A percentile compares a stretch with the other conserved stretches of the same genome.
These are phyloP conservation scores for Rhopilema esculentum DNA, from an alignment of 30 jellyfish, hydroid and myxozoan species.

Conservation along the genomic window DNA sequence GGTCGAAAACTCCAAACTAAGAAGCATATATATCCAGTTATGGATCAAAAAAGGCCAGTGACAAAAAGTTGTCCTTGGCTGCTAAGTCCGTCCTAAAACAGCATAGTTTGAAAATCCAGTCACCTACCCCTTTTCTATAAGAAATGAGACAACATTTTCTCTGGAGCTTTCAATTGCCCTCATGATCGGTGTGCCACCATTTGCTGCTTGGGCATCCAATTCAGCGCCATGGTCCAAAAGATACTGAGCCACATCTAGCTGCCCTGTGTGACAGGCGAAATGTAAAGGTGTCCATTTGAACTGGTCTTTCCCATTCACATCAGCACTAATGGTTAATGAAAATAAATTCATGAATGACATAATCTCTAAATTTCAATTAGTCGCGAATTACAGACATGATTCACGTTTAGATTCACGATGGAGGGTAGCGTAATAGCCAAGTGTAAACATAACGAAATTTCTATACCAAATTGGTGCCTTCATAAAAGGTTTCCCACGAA, in stretches of 20 bases:
- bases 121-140: conserved; percentile 88
- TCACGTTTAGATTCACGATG: too few species aligned
- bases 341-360: not conserved
- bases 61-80: too few species aligned
- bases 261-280: conserved; percentile 96
- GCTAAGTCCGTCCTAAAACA: too few species aligned
- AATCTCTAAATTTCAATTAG: not conserved
- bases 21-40: too few species aligned
- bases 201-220: conserved; percentile 78
- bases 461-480: too few species aligned
- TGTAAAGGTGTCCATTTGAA: conserved; percentile 96
- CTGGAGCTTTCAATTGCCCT: conserved; percentile 93
- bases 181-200: conserved; percentile 98
- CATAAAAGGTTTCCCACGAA: too few species aligned
- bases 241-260: conserved; percentile 77
- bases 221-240: conserved; percentile 90
- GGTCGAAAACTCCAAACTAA: too few species aligned
- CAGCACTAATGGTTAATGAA: conserved; percentile 74
- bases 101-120: not conserved
- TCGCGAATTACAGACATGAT: too few species aligned
- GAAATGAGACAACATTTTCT: conserved; percentile 72
- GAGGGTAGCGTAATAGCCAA: too few species aligned
- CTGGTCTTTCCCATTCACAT: conserved; percentile 86
- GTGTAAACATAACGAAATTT: too few species aligned
- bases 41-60: too few species aligned